phyloP scores from a whole-genome alignment of 2,797 vertebrate species.

The Lagodon rhomboides region DNA sequence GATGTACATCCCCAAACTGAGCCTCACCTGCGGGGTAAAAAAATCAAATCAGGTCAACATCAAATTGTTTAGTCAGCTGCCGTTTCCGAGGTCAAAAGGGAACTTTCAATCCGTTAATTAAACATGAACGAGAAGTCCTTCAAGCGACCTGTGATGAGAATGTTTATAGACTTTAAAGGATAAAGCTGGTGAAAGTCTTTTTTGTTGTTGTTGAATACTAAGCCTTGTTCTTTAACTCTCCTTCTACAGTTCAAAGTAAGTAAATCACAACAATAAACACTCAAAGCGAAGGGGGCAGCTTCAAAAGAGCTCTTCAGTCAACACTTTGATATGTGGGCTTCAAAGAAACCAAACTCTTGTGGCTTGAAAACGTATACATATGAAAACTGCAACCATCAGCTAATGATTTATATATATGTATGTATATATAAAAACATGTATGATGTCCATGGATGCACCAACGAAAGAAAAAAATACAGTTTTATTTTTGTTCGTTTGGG shows the following conservation, averaged over 20 bases:
- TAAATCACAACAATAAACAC: no score
- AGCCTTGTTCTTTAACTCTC: no score
- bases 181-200: no score
- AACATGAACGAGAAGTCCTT: background rate
- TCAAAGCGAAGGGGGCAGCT: background rate
- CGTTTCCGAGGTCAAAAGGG: background rate
- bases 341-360: background rate
- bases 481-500: no score
- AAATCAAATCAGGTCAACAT: conserved; percentile 1
- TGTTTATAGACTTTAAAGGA: no score
- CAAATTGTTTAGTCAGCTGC: background rate
- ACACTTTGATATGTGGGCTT: no score
- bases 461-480: no score
- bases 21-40: conserved; percentile 86
- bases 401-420: background rate
- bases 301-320: background rate
- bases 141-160: background rate
- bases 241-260: no score
- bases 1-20: conserved; percentile 92
- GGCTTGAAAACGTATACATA: background rate
- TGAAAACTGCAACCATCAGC: background rate
- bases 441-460: background rate
- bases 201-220: no score
- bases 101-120: background rate
- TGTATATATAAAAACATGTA: background rate